Evolutionary conservation across 2,888 invertebrate species (phyloP).

Genomic region (Stenodera caucasica): DNA sequence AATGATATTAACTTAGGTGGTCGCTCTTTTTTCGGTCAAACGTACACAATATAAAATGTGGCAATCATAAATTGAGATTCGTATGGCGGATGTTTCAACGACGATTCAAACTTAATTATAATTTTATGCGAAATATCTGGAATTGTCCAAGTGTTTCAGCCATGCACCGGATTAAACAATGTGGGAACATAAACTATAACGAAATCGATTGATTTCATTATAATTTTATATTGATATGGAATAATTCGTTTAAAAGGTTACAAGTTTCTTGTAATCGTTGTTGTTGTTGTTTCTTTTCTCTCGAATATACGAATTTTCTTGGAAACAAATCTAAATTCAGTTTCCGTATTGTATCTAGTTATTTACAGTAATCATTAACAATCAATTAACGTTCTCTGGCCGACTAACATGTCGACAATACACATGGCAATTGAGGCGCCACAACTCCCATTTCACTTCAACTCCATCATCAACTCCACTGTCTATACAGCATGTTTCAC

Average conservation of each 20-base stretch:
- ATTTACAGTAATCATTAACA: conserved; percentile 41
- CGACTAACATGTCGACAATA: conserved; percentile 34
- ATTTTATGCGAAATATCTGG: not conserved
- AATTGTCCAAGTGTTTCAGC: no score
- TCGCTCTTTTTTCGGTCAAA: not conserved
- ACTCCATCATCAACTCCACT: not conserved
- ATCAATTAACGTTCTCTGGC: conserved; percentile 39
- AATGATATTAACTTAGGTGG: not conserved
- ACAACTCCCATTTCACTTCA: conserved; percentile 13
- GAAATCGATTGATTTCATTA: no score
- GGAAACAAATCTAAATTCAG: conserved; percentile 20
- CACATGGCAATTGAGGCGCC: conserved; percentile 40
- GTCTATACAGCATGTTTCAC: no score
- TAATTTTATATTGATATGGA: not conserved
- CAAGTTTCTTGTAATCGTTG: not conserved
- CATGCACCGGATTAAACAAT: no score
- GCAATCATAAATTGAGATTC: not conserved
- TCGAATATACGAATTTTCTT: not conserved
- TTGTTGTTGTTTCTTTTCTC: not conserved
- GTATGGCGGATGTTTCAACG: not conserved
- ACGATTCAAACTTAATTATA: not conserved
- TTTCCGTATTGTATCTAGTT: conserved; percentile 21
- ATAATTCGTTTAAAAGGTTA: no score
- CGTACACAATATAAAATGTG: not conserved
- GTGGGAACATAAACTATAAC: not conserved